phyloP scores from a whole-genome alignment of 2,797 vertebrate species.

The Brachyalestes nurse region DNA sequence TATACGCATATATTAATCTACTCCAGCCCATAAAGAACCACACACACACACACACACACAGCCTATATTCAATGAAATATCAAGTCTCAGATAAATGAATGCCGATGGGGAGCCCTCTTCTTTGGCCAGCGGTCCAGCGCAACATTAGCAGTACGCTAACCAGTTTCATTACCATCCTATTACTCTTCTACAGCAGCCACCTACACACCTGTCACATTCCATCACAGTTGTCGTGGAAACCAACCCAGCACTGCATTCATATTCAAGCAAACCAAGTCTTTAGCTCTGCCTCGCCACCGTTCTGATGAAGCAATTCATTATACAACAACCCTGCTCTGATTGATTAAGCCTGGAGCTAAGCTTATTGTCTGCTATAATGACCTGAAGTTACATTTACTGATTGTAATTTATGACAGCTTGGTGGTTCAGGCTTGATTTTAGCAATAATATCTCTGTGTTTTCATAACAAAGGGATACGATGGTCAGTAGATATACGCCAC shows the following conservation, averaged over 20 bases:
- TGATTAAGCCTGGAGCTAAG: constrained; percentile 1
- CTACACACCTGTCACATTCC: constrained; percentile 51
- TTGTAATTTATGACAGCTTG: background rate
- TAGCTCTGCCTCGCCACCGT: background rate
- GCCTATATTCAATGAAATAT: constrained; percentile 25
- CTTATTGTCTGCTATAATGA: background rate
- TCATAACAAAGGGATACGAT: background rate
- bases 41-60: constrained; percentile 18
- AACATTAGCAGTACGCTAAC: constrained; percentile 50
- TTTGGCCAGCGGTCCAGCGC: background rate
- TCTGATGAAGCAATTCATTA: constrained; percentile 38
- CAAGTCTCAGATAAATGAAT: constrained; percentile 24
- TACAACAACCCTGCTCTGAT: constrained; percentile 22
- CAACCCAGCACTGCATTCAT: constrained; percentile 18
- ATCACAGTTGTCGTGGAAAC: constrained; percentile 54
- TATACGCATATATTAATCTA: constrained; percentile 10
- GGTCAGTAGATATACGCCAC: background rate
- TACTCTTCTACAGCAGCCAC: constrained; percentile 43
- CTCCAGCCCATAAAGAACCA: background rate
- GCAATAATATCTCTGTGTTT: background rate
- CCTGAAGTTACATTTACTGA: constrained; percentile 6
- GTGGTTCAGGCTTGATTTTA: background rate
- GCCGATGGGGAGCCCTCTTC: background rate
- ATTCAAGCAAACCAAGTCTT: constrained; percentile 28
- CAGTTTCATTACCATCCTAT: constrained; percentile 49